phyloP scores from a whole-genome alignment of 2,888 invertebrate genomes.

The Pristionchus fissidentatus region DNA sequence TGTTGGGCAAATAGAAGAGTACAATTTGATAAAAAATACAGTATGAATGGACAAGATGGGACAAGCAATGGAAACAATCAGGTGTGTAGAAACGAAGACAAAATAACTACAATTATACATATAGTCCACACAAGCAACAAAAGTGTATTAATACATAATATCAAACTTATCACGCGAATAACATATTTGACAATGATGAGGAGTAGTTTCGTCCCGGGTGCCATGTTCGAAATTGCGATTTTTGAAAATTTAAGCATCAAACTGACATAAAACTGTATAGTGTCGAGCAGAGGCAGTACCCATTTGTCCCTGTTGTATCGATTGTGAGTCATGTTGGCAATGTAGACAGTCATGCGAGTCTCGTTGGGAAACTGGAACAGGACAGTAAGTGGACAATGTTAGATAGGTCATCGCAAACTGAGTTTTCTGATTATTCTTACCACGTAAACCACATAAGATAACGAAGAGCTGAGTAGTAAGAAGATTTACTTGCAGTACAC shows the following conservation, averaged over 20 bases:
- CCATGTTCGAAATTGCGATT: neutral
- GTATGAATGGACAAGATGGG: neutral
- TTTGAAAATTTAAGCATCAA: neutral
- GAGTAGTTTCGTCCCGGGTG: neutral
- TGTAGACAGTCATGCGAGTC: slow-evolving; percentile 64
- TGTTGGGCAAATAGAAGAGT: neutral
- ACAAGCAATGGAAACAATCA: neutral
- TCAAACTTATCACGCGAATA: neutral
- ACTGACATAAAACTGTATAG: slow-evolving; percentile 75
- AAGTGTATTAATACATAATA: neutral
- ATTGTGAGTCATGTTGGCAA: slow-evolving; percentile 69
- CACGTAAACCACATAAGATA: neutral
- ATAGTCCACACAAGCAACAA: neutral
- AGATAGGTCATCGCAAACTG: neutral
- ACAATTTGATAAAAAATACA: neutral
- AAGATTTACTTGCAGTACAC: neutral
- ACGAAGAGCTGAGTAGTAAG: neutral
- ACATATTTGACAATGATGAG: neutral
- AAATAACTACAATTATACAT: neutral
- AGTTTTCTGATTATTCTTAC: neutral
- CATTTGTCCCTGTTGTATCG: slow-evolving; percentile 74
- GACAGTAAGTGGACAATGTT: neutral
- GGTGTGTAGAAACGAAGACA: neutral
- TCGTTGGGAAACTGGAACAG: slow-evolving; percentile 62
- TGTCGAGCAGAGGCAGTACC: slow-evolving; percentile 74